These are phyloP conservation scores for Papilio aristodemus DNA, from an alignment of 1,140 invertebrate genomes.

Conservation along the genomic window DNA sequence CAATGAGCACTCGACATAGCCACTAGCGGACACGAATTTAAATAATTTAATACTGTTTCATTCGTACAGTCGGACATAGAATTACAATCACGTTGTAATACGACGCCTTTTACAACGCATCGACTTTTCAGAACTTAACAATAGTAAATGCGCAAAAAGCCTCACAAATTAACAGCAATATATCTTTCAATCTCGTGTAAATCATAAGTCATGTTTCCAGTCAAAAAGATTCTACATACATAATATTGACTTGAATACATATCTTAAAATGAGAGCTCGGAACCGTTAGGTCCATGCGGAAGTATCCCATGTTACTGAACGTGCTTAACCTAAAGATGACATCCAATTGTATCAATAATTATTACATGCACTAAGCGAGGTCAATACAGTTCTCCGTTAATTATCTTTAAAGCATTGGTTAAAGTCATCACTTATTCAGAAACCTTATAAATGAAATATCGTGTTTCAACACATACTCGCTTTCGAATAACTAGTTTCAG, in stretches of 20 bases:
- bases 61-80: slow-evolving; percentile 37
- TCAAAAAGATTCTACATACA: slow-evolving; percentile 8
- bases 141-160: slow-evolving; percentile 75
- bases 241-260: slow-evolving; percentile 46
- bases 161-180: slow-evolving; percentile 61
- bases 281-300: slow-evolving; percentile 62
- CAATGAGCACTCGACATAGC: slow-evolving; percentile 26
- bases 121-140: slow-evolving; percentile 50
- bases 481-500: slow-evolving; percentile 41
- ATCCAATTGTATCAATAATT: slow-evolving; percentile 32
- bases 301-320: slow-evolving; percentile 44
- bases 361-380: slow-evolving; percentile 31
- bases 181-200: slow-evolving; percentile 34
- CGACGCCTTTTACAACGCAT: slow-evolving; percentile 35
- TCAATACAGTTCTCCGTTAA: slow-evolving; percentile 25
- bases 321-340: slow-evolving; percentile 42
- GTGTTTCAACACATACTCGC: slow-evolving; percentile 30
- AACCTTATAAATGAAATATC: slow-evolving; percentile 48
- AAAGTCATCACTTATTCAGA: slow-evolving; percentile 38
- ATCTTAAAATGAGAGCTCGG: slow-evolving; percentile 61
- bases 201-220: slow-evolving; percentile 23
- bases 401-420: slow-evolving; percentile 29
- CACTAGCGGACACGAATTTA: slow-evolving; percentile 27
- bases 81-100: slow-evolving; percentile 35
- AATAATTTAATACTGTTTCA: slow-evolving; percentile 49